These are phyloP conservation scores for Meganola albula DNA, from an alignment of 2,888 invertebrate genomes.

Conservation along the genomic window DNA sequence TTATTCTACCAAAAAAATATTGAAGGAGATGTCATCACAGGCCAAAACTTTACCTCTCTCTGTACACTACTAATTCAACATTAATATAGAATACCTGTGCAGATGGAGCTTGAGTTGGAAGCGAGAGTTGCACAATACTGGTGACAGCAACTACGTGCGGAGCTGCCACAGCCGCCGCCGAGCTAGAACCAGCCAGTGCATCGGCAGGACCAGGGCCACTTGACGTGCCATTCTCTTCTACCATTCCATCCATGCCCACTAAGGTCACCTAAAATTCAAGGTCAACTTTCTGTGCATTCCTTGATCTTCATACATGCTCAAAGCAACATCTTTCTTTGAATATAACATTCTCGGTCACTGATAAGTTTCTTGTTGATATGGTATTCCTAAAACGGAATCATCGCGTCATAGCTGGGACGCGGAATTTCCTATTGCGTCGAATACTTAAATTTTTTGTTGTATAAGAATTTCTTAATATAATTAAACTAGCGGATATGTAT, in stretches of 20 bases:
- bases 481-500: constrained; percentile 38
- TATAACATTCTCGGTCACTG: constrained; percentile 34
- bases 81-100: constrained; percentile 79
- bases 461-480: constrained; percentile 49
- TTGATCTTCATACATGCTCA: constrained; percentile 46
- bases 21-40: too few species aligned
- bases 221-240: constrained; percentile 89
- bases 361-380: constrained; percentile 53
- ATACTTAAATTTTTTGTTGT: too few species aligned
- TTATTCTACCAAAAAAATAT: too few species aligned
- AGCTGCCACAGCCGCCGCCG: constrained; percentile 44
- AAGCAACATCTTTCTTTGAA: constrained; percentile 37
- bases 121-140: constrained; percentile 92
- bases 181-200: constrained; percentile 50
- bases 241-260: constrained; percentile 92
- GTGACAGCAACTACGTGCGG: constrained; percentile 75
- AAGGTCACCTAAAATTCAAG: constrained; percentile 82
- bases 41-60: too few species aligned
- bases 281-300: constrained; percentile 70
- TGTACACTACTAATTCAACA: constrained; percentile 19
- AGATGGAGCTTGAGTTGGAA: constrained; percentile 81
- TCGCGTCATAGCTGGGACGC: constrained; percentile 61
- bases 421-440: constrained; percentile 67
- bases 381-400: constrained; percentile 63
- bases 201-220: constrained; percentile 60